A percentile compares a stretch with the other conserved stretches of the same genome.
Conservation (phyloP, 2,113 vertebrate species). For the Mirza zaza region DNA sequence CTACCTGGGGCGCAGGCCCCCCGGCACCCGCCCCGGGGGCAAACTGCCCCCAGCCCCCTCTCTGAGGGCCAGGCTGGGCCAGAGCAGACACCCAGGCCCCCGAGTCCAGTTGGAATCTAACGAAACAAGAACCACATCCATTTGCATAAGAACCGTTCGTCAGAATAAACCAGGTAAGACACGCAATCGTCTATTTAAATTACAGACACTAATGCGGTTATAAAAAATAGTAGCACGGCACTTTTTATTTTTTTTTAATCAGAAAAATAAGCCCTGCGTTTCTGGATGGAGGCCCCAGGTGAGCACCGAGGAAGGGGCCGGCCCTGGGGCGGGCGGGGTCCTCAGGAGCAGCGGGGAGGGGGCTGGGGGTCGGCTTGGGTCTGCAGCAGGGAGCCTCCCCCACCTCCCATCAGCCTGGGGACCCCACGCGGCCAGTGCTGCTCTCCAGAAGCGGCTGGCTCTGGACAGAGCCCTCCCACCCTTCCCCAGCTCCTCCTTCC, state of each 20-base stretch:
- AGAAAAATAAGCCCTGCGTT: conserved; percentile 76
- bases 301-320: background rate
- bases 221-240: conserved; percentile 77
- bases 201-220: conserved; percentile 71
- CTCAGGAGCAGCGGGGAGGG: background rate
- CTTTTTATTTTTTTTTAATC: conserved; percentile 81
- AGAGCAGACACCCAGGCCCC: background rate
- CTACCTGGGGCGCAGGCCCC: too few relatives aligned
- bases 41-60: background rate
- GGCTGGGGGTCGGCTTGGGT: background rate
- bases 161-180: conserved; percentile 66
- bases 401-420: background rate
- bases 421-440: background rate
- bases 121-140: conserved; percentile 62
- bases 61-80: background rate
- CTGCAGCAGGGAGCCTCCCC: background rate
- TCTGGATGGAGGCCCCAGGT: conserved; percentile 27
- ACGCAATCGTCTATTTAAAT: conserved; percentile 67
- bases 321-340: background rate
- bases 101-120: conserved; percentile 53
- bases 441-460: background rate
- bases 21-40: background rate
- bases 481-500: background rate
- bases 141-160: conserved; percentile 28
- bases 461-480: background rate